Base-by-base conservation (phyloP, 2,888 invertebrate genomes). In the Lapara coniferarum region DNA sequence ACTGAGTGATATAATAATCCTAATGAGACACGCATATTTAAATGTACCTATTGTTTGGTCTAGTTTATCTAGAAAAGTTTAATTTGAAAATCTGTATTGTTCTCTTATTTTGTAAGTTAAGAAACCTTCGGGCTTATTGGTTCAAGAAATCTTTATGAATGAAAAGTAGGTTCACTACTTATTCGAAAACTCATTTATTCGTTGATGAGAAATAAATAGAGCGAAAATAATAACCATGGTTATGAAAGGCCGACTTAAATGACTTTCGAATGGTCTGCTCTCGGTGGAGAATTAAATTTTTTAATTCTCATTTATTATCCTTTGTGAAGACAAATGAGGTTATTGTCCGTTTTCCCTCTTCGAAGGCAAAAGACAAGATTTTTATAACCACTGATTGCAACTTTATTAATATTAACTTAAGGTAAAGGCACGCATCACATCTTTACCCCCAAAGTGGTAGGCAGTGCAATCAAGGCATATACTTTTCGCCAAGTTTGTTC, bases 131-230 rank as follows among this genome's bases (percentile, higher is more conserved):
- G 37, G 37, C 4, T 37, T 37, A 37, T 37, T 37, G 37, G 8
- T 37, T 37, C 37, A 37, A 37, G 37, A 37, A 37, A 37, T 37
- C 16, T 16, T 53, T 53, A 53, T 53, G 16, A 16, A 53, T 16
- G 8, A 16, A 53, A 53, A n/a, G n/a, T 16, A 8, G n/a, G 16
- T 16, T 53, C 53, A 53, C 53, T 16, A 16, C n/a, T n/a, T 6
- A 53, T 53, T 53, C n/a, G 19, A 55, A 55, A 19, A 5, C 8
- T 0, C 55, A 55, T 55, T 55, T 55, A 55, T 19, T 19, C 55
- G 55, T 55, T 19, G 7, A 55, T 55, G 55, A 53, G 53, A 7
- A 53, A 55, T 55, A 55, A 55, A 55, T 55, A 19, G 55, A 55
- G 19, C 55, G 16, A 55, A 55, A 55, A 10, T 55, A 55, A 55